Evolutionary conservation across 37 sponge, comb jelly and placozoan species (phyloP).

Genomic region (Ephydatia muelleri): DNA sequence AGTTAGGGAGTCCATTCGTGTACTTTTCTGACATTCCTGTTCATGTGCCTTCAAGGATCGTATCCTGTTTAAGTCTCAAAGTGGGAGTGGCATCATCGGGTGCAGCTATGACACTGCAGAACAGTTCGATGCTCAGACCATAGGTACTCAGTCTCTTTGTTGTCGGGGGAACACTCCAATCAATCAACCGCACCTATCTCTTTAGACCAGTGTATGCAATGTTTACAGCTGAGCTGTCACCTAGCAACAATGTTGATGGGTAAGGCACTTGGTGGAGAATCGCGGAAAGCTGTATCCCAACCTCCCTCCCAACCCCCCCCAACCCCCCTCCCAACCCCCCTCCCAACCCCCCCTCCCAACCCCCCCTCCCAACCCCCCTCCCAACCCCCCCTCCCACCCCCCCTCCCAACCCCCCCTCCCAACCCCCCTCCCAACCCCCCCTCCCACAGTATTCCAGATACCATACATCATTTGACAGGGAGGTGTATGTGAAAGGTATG

Average conservation of each 20-base stretch:
- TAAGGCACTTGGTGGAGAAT: conserved; percentile 18
- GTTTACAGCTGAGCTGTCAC: conserved; percentile 38
- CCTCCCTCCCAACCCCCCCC: too few species aligned
- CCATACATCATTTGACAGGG: conserved; percentile 45
- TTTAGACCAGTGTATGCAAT: conserved; percentile 39
- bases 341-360: too few species aligned
- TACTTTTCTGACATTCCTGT: not conserved
- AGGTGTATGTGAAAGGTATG: conserved; percentile 50
- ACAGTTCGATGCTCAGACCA: conserved; percentile 66
- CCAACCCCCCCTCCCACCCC: too few species aligned
- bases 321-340: too few species aligned
- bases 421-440: too few species aligned
- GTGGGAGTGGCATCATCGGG: conserved; percentile 42
- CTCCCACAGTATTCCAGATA: conserved; percentile 11
- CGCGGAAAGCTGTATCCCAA: too few species aligned
- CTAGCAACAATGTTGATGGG: conserved; percentile 45
- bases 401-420: too few species aligned
- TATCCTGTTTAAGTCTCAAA: conserved; percentile 59
- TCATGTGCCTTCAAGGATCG: conserved; percentile 62
- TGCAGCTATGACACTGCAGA: conserved; percentile 45
- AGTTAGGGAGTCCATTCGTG: not conserved
- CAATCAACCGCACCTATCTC: too few species aligned
- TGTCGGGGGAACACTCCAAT: too few species aligned
- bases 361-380: too few species aligned
- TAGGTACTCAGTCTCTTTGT: too few species aligned